These are phyloP conservation scores for Scytalopus superciliaris DNA, from an alignment of 2,113 vertebrate genomes.

Conservation along the genomic window DNA sequence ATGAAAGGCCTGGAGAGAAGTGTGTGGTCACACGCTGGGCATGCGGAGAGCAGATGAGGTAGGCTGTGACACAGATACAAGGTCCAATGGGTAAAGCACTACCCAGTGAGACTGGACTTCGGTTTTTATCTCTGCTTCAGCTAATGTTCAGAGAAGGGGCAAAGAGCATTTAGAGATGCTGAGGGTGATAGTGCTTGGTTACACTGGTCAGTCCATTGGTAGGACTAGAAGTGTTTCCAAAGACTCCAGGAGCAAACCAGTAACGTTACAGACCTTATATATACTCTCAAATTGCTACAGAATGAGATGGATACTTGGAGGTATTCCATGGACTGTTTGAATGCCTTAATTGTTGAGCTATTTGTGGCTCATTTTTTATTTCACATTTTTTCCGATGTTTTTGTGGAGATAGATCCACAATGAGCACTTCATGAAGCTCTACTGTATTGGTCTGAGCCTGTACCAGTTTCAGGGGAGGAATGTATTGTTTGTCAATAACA, in stretches of 20 bases:
- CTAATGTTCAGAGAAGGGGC: constrained; percentile 1
- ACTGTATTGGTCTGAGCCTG: not conserved
- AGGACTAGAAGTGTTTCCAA: not conserved
- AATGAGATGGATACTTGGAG: not conserved
- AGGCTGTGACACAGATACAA: not conserved
- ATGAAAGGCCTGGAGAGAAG: not conserved
- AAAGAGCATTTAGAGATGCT: not conserved
- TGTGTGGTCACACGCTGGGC: not conserved
- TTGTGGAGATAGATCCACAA: not conserved
- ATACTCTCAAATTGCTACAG: not conserved
- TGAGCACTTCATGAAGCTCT: not conserved
- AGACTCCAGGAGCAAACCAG: not conserved
- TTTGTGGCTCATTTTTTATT: not conserved
- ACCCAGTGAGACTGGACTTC: not conserved
- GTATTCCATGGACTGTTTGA: not conserved
- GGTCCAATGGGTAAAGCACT: not conserved
- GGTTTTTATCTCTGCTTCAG: not conserved
- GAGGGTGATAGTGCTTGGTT: not conserved
- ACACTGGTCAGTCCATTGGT: not conserved
- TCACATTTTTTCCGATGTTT: not conserved
- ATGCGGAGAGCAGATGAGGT: not conserved
- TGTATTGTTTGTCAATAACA: not conserved
- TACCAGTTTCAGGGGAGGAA: not conserved
- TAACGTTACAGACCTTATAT: not conserved
- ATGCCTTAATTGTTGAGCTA: not conserved